Conservation (phyloP, 2,888 invertebrate genomes). For the Sarcophaga variegata region DNA sequence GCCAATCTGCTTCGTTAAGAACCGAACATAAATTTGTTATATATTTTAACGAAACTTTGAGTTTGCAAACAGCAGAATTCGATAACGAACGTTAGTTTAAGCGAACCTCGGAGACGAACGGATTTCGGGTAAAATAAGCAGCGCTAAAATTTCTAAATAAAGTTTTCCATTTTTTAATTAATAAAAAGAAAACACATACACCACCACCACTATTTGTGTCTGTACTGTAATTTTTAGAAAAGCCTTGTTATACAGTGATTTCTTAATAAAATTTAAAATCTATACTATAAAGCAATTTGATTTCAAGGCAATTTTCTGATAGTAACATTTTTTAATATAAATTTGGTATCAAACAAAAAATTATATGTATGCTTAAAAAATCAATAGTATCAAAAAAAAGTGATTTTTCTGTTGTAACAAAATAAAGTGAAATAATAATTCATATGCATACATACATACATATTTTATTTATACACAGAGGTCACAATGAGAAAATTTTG, state of each 20-base stretch:
- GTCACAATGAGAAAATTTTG: conserved; percentile 37
- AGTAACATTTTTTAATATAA: not conserved
- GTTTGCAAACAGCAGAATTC: conserved; percentile 76
- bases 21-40: conserved; percentile 32
- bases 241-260: conserved; percentile 50
- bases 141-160: conserved; percentile 58
- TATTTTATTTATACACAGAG: conserved; percentile 36
- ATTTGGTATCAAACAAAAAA: not conserved
- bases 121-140: conserved; percentile 80
- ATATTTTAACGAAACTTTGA: conserved; percentile 79
- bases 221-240: conserved; percentile 31
- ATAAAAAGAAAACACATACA: conserved; percentile 41
- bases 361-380: conserved; percentile 41
- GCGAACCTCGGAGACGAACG: conserved; percentile 82
- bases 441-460: conserved; percentile 7
- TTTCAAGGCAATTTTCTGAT: conserved; percentile 44
- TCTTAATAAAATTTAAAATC: conserved; percentile 40
- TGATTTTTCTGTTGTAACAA: conserved; percentile 33
- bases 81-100: conserved; percentile 82
- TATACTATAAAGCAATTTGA: conserved; percentile 41
- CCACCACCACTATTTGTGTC: conserved; percentile 37
- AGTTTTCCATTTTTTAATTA: conserved; percentile 37
- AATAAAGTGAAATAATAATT: conserved; percentile 23
- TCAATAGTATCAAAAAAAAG: conserved; percentile 55
- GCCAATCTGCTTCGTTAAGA: conserved; percentile 64